Conservation (phyloP, 1,140 invertebrate genomes). For the Tetramorium parvispinum region DNA sequence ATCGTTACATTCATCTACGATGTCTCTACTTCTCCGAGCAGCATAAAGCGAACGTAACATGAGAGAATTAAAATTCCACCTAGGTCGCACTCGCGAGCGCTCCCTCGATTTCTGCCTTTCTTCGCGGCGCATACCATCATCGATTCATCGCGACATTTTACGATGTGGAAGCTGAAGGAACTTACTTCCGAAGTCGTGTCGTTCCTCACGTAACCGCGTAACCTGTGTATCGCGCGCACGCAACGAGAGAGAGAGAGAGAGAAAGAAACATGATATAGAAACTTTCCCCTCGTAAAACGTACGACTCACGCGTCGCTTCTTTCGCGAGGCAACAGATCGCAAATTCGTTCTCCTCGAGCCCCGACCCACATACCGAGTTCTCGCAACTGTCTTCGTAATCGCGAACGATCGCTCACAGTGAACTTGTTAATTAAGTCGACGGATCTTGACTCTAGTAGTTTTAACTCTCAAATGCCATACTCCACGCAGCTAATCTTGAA, state of each 20-base stretch:
- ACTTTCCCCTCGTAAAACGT: slow-evolving; percentile 36
- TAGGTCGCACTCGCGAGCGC: background rate
- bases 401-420: background rate
- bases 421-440: slow-evolving; percentile 31
- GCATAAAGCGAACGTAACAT: background rate
- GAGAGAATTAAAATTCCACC: slow-evolving; percentile 25
- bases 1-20: too few species aligned
- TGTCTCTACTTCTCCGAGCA: background rate
- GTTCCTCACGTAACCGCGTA: background rate
- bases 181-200: slow-evolving; percentile 16
- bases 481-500: background rate
- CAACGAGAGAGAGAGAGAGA: background rate
- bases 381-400: slow-evolving; percentile 4
- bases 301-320: slow-evolving; percentile 9
- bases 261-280: background rate
- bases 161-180: slow-evolving; percentile 29
- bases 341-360: slow-evolving; percentile 14
- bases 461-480: background rate
- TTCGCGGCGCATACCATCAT: background rate
- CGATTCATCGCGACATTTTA: slow-evolving; percentile 41
- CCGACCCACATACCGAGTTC: slow-evolving; percentile 19
- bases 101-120: background rate
- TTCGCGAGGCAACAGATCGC: slow-evolving; percentile 23
- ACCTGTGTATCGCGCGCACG: background rate
- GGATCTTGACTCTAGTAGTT: background rate